Percentiles rank a stretch among this genome's conserved stretches.
Conservation (phyloP, 2,888 invertebrate genomes). For the Calephelis perditalis region DNA sequence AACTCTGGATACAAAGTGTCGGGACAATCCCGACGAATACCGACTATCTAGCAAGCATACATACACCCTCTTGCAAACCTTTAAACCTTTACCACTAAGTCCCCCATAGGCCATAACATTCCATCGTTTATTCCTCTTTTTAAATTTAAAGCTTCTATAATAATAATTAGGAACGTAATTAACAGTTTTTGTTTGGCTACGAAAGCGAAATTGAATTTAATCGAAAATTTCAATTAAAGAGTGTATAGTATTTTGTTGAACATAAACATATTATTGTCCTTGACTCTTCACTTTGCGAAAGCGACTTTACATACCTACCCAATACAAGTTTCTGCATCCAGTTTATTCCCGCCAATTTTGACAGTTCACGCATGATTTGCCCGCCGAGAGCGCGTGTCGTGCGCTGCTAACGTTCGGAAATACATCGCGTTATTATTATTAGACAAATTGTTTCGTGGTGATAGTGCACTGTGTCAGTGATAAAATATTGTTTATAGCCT, state of each 20-base stretch:
- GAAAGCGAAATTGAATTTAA: too few relatives aligned
- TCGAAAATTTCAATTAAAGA: background rate
- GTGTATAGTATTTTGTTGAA: background rate
- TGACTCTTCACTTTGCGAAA: background rate
- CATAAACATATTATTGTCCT: background rate
- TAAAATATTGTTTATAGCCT: constrained; percentile 26
- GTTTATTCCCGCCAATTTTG: constrained; percentile 47
- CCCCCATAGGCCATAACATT: too few relatives aligned
- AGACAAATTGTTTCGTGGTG: constrained; percentile 26
- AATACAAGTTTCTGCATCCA: constrained; percentile 12
- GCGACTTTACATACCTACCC: background rate
- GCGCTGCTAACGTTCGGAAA: constrained; percentile 32
- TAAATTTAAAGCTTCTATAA: too few relatives aligned
- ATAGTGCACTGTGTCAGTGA: constrained; percentile 26
- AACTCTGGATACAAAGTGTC: too few relatives aligned
- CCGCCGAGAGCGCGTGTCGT: constrained; percentile 25
- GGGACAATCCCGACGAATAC: too few relatives aligned
- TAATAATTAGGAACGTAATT: background rate
- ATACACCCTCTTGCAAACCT: too few relatives aligned
- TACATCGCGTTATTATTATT: constrained; percentile 16
- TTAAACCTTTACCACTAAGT: too few relatives aligned
- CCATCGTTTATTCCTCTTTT: too few relatives aligned
- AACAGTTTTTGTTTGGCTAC: too few relatives aligned
- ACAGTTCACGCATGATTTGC: constrained; percentile 41
- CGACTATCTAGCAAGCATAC: too few relatives aligned